Evolutionary conservation across 1,140 invertebrate species (phyloP).

Genomic region (Calliopsis andreniformis): DNA sequence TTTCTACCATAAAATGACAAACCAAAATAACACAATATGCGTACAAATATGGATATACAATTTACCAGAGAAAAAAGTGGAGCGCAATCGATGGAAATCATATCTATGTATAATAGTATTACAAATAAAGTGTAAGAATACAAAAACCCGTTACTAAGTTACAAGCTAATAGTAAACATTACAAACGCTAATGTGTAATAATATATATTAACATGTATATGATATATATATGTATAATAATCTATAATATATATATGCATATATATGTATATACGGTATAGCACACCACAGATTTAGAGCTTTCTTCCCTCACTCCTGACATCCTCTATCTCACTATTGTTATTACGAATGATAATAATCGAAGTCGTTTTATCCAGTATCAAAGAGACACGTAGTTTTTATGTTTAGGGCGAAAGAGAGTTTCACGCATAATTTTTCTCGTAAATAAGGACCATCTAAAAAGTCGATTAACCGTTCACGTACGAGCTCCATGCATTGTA

Average conservation of each 20-base stretch:
- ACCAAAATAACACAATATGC: no score
- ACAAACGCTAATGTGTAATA: constrained; percentile 22
- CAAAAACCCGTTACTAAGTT: constrained; percentile 63
- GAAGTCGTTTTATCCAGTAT: constrained; percentile 74
- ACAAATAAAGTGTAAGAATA: neutral
- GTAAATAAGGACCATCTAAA: neutral
- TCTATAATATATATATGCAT: no score
- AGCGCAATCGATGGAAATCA: constrained; percentile 16
- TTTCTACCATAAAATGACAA: no score
- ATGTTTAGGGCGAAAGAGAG: constrained; percentile 13
- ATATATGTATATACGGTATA: no score
- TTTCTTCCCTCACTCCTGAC: no score
- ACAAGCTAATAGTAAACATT: constrained; percentile 53
- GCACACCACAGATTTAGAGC: neutral
- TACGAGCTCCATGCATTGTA: no score
- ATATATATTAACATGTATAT: constrained; percentile 1
- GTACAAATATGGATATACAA: no score
- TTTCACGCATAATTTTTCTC: neutral
- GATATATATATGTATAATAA: no score
- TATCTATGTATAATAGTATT: neutral
- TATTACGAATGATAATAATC: constrained; percentile 24
- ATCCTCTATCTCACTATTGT: no score
- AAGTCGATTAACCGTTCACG: neutral
- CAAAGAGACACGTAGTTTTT: constrained; percentile 53
- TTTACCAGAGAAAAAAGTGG: constrained; percentile 20